Conservation (phyloP, 2,797 vertebrate species). For the Mus minutoides region DNA sequence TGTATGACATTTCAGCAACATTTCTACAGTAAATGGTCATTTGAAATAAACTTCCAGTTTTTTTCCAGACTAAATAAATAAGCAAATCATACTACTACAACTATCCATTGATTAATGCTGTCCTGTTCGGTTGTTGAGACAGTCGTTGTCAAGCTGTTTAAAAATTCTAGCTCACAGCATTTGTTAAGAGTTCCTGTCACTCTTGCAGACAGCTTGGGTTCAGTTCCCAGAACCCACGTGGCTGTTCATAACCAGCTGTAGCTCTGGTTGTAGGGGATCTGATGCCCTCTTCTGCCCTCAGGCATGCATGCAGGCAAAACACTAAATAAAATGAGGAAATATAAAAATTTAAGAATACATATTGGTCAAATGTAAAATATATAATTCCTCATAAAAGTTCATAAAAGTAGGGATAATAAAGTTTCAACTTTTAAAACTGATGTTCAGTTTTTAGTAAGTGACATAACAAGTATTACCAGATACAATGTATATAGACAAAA, state of each 20-base stretch:
- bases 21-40: not conserved
- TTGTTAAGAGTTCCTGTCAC: not conserved
- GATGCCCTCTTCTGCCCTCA: not conserved
- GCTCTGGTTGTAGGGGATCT: not conserved
- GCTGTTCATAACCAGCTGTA: not conserved
- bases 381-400: not conserved
- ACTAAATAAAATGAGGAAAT: not conserved
- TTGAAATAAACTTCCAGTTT: not conserved
- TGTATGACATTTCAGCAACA: not conserved
- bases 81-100: not conserved
- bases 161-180: not conserved
- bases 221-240: not conserved
- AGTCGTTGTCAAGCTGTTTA: not conserved
- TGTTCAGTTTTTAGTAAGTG: not conserved
- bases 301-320: not conserved
- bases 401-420: not conserved
- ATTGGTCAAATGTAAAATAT: not conserved
- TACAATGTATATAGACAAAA: not conserved
- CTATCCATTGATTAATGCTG: fast-evolving
- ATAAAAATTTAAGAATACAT: not conserved
- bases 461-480: not conserved
- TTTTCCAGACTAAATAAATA: not conserved
- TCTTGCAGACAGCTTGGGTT: not conserved
- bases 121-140: not conserved
- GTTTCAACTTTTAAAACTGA: not conserved